A percentile compares a stretch with the other conserved stretches of the same genome.
These are phyloP conservation scores for Nomada lathburiana DNA, from an alignment of 2,888 invertebrate genomes.

Conservation along the genomic window DNA sequence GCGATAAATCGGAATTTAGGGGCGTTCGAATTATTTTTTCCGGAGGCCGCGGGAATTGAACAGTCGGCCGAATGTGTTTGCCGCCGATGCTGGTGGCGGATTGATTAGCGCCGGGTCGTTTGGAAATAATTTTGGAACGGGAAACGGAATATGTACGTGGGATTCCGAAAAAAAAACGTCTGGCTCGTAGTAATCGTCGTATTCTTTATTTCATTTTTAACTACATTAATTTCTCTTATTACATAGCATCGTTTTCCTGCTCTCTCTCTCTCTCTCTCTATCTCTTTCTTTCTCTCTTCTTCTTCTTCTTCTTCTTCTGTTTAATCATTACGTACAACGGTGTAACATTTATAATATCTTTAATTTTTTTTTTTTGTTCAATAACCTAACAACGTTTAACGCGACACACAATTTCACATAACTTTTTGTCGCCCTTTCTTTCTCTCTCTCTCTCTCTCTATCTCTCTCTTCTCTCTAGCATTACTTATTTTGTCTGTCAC, in stretches of 20 bases:
- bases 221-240: constrained; percentile 75
- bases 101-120: neutral
- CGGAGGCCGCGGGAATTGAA: too few relatives aligned
- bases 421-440: neutral
- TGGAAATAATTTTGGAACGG: neutral
- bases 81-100: neutral
- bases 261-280: constrained; percentile 13
- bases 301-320: constrained; percentile 23
- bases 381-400: constrained; percentile 81
- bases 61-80: too few relatives aligned
- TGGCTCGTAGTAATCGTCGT: constrained; percentile 64
- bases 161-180: neutral
- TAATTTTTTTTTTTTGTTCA: constrained; percentile 42
- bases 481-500: neutral
- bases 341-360: constrained; percentile 80
- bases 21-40: neutral
- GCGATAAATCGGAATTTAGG: neutral
- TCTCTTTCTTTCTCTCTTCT: too few relatives aligned
- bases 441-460: neutral
- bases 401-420: constrained; percentile 69
- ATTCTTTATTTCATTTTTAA: constrained; percentile 73
- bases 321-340: constrained; percentile 79
- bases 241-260: constrained; percentile 57
- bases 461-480: neutral
- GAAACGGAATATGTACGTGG: neutral